Evolutionary conservation across 2,888 invertebrate species (phyloP), one percentile per base, ranked within the genome.

Genomic region (Acanthacorydalis orientalis): DNA sequence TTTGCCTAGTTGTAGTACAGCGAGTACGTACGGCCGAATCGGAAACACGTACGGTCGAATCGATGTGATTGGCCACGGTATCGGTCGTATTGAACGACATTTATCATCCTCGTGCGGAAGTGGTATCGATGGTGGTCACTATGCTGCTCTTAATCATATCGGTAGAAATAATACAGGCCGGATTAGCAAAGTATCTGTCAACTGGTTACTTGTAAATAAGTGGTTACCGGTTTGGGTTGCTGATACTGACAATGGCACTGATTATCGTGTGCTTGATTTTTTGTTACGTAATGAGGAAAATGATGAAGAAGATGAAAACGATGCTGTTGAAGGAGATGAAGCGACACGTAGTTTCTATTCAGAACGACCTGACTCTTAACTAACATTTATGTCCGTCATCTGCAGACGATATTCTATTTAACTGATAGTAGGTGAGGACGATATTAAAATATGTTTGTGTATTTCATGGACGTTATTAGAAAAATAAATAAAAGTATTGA

Each of bases 41-140:
- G 62, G 46, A 31, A 62, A 69, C 55, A 61, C 75, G 32, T 70
- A 72, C 56, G 65, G 69, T n/a, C 60, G 76, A 48, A 65, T 75
- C 32, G 72, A 74, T 59, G 68, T 75, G 2, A 65, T 75, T 44
- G 73, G 73, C 0, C 67, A 68, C 52, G 71, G 72, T 11, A 69
- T 70, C 40, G 75, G 75, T 14, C 64, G 77, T 51, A 75, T 75
- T 52, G 76, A 72, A 54, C 64, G 76, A 7, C 75, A 74, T 55
- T 65, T 78, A 49, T 77, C 77, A 47, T 78, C 78, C 0, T 78
- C 78, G n/a, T 78, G 78, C 58, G 75, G 78, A 48, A 75, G 76
- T 58, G 62, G 51, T 51, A 67, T 63, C 57, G 68, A 63, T 57
- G 65, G 56, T 56, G 68, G 57, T 59, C 66, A 67, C 55, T 65